Conservation (phyloP, 2,888 invertebrate genomes). For the Tricholauxania praeusta region DNA sequence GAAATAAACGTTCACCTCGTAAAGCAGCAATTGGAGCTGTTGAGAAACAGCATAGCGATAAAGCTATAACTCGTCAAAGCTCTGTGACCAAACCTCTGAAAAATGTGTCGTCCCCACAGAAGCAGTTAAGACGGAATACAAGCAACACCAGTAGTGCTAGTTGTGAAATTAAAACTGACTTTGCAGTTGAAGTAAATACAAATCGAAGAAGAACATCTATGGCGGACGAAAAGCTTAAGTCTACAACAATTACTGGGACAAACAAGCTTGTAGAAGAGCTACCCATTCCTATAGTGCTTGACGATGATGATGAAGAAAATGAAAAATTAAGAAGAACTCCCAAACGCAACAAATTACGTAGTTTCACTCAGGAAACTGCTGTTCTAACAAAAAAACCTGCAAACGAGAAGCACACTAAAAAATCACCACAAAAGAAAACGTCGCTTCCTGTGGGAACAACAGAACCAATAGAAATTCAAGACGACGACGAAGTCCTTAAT, state of each 20-base stretch:
- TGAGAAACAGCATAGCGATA: slow-evolving; percentile 39
- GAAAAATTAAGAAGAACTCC: slow-evolving; percentile 21
- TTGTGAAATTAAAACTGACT: slow-evolving; percentile 5
- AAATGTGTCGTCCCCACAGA: slow-evolving; percentile 58
- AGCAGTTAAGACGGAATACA: slow-evolving; percentile 49
- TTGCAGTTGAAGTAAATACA: slow-evolving; percentile 46
- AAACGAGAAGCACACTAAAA: slow-evolving; percentile 22
- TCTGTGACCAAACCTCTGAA: slow-evolving; percentile 45
- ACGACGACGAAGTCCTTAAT: slow-evolving; percentile 37
- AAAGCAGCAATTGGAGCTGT: slow-evolving; percentile 52
- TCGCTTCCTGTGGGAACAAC: slow-evolving; percentile 25
- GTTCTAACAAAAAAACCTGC: neutral
- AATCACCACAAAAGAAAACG: slow-evolving; percentile 46
- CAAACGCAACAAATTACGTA: slow-evolving; percentile 21
- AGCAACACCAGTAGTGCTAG: slow-evolving; percentile 46
- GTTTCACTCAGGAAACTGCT: slow-evolving; percentile 12
- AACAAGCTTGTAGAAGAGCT: neutral
- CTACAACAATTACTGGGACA: slow-evolving; percentile 4
- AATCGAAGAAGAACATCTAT: slow-evolving; percentile 5
- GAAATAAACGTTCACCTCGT: slow-evolving; percentile 55
- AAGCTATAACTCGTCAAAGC: slow-evolving; percentile 50
- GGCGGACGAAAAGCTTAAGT: slow-evolving; percentile 29
- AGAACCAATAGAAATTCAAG: slow-evolving; percentile 48
- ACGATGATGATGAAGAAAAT: slow-evolving; percentile 42
- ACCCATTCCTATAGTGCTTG: slow-evolving; percentile 44